Evolutionary conservation across 2,113 vertebrate species (phyloP).

Genomic region (Ranitomeya imitator): DNA sequence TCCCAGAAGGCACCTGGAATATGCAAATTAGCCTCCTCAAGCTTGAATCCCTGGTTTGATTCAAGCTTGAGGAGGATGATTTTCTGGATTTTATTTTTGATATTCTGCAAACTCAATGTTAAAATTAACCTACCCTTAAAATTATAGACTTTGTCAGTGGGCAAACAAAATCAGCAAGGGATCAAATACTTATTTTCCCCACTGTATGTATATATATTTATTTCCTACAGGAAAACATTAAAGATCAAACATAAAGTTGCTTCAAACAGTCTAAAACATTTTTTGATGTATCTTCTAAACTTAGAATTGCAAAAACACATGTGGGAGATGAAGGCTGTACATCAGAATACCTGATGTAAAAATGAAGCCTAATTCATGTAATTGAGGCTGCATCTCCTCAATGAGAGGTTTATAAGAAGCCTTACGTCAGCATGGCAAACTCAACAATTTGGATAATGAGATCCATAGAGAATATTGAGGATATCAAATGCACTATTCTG

Average conservation of each 20-base stretch:
- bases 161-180: too few relatives aligned
- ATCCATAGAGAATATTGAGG: conserved; percentile 37
- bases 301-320: conserved; percentile 22
- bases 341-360: not conserved
- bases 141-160: too few relatives aligned
- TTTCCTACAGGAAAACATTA: conserved; percentile 27
- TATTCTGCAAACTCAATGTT: too few relatives aligned
- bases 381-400: conserved; percentile 17
- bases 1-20: too few relatives aligned
- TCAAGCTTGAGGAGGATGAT: too few relatives aligned
- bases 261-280: not conserved
- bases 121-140: too few relatives aligned
- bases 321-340: not conserved
- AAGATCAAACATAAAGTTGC: not conserved
- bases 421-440: conserved; percentile 33
- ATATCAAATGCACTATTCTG: not conserved
- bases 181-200: too few relatives aligned
- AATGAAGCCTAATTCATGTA: conserved; percentile 25
- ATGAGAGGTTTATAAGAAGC: conserved; percentile 45
- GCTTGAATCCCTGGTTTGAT: too few relatives aligned
- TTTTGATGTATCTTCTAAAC: conserved; percentile 3
- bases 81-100: too few relatives aligned
- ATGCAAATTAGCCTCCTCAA: too few relatives aligned
- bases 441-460: conserved; percentile 54
- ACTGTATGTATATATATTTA: not conserved